Percentiles rank a stretch among this genome's conserved stretches.
Conservation (phyloP, 2,797 vertebrate genomes). For the Sphaeramia orbicularis region DNA sequence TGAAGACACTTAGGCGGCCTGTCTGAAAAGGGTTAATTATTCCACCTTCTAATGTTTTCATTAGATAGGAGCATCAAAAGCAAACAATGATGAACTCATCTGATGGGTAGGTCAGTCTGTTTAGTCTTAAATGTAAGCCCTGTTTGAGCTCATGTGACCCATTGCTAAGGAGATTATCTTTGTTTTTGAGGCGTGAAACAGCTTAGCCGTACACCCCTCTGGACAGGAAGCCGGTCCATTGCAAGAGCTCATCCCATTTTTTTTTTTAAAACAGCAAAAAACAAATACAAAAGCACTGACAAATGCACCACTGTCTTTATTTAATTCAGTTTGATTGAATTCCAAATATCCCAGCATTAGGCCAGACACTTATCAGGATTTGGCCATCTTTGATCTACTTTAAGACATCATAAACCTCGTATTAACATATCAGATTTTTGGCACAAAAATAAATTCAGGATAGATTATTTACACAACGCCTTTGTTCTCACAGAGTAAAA, state of each 20-base stretch:
- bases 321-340: constrained; percentile 4
- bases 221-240: constrained; percentile 53
- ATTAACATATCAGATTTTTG: background rate
- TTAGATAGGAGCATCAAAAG: constrained; percentile 20
- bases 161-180: constrained; percentile 65
- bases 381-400: background rate
- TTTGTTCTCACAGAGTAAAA: background rate
- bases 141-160: constrained; percentile 49
- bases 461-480: background rate
- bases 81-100: constrained; percentile 38
- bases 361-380: background rate
- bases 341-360: constrained; percentile 2
- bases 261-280: constrained; percentile 23
- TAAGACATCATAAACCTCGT: background rate
- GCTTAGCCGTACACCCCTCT: constrained; percentile 57
- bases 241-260: constrained; percentile 42
- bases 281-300: constrained; percentile 16
- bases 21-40: constrained; percentile 1
- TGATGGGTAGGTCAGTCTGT: constrained; percentile 32
- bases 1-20: too few relatives aligned
- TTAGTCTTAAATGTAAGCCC: constrained; percentile 47
- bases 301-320: constrained; percentile 7
- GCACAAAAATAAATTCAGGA: background rate
- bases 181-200: constrained; percentile 58
- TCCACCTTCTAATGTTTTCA: constrained; percentile 32